Percentiles rank a stretch among this genome's conserved stretches.
phyloP scores from a whole-genome alignment of 2,797 vertebrate genomes.

The Microhierax caerulescens region DNA sequence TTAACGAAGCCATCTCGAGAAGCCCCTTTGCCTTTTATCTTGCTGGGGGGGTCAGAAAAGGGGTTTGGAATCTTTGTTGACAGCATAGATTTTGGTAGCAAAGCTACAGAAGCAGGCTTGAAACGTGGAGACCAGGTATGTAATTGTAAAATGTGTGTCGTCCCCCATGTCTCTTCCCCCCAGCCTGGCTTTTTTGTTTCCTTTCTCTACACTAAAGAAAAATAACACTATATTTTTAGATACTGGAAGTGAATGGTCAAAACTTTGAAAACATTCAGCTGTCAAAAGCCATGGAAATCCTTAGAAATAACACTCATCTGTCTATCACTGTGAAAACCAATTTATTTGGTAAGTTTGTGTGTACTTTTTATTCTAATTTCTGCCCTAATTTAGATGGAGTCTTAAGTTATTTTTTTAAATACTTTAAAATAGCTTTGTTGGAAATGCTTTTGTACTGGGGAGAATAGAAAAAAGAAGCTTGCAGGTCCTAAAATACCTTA shows the following conservation, averaged over 20 bases:
- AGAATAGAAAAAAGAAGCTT: background rate
- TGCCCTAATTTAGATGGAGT: background rate
- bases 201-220: background rate
- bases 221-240: slow-evolving; percentile 74
- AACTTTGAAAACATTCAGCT: slow-evolving; percentile 98
- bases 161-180: too few species aligned
- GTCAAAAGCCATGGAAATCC: slow-evolving; percentile 97
- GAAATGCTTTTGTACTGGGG: background rate
- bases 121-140: slow-evolving; percentile 96
- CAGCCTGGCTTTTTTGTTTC: accelerated
- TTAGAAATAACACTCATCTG: slow-evolving; percentile 98
- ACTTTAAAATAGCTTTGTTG: background rate
- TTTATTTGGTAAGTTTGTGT: slow-evolving; percentile 87
- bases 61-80: slow-evolving; percentile 98
- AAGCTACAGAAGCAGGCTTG: slow-evolving; percentile 93
- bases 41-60: slow-evolving; percentile 95
- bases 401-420: background rate
- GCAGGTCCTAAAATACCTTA: background rate
- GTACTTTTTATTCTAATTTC: background rate
- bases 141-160: background rate
- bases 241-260: slow-evolving; percentile 98
- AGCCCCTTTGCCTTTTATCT: slow-evolving; percentile 91
- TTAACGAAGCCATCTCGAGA: slow-evolving; percentile 96
- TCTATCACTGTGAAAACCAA: slow-evolving; percentile 99
- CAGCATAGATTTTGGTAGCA: slow-evolving; percentile 92